Percentiles rank a stretch among this genome's conserved stretches.
These are phyloP conservation scores for Aphaenogaster floridana DNA, from an alignment of 1,140 invertebrate species.

Conservation along the genomic window DNA sequence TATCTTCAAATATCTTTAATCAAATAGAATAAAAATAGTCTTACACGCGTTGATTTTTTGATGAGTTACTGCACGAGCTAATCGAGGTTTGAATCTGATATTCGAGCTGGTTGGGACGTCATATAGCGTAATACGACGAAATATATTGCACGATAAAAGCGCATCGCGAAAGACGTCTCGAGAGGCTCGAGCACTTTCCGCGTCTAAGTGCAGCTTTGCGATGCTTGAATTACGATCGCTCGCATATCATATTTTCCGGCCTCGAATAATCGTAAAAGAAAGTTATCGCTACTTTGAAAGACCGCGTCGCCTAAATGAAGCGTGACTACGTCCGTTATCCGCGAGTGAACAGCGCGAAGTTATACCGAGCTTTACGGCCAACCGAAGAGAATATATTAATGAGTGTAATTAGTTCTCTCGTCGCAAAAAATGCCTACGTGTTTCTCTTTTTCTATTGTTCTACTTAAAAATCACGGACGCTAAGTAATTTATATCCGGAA, in stretches of 20 bases:
- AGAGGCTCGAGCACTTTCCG: slow-evolving; percentile 6
- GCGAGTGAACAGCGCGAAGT: not conserved
- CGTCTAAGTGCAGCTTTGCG: slow-evolving; percentile 14
- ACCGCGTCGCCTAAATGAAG: not conserved
- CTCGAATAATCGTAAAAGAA: slow-evolving; percentile 37
- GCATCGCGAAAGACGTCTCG: slow-evolving; percentile 17
- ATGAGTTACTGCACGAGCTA: slow-evolving; percentile 25
- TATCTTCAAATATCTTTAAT: too few relatives aligned
- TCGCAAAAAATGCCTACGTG: slow-evolving; percentile 1
- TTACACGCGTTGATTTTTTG: not conserved
- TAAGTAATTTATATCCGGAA: slow-evolving; percentile 41
- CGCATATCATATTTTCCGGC: not conserved
- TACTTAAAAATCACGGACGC: slow-evolving; percentile 20
- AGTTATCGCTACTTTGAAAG: slow-evolving; percentile 29
- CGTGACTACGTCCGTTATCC: not conserved
- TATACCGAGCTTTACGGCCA: not conserved
- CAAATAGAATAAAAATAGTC: too few relatives aligned
- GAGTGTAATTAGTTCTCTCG: not conserved
- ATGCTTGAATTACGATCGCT: slow-evolving; percentile 38
- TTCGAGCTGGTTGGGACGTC: not conserved
- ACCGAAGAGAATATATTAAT: slow-evolving; percentile 23
- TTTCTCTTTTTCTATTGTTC: not conserved
- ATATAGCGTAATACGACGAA: slow-evolving; percentile 1
- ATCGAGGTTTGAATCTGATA: slow-evolving; percentile 23
- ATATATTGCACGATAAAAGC: slow-evolving; percentile 35